Evolutionary conservation across 1,140 invertebrate species (phyloP).

Genomic region (Lepidotrigona ventralis): DNA sequence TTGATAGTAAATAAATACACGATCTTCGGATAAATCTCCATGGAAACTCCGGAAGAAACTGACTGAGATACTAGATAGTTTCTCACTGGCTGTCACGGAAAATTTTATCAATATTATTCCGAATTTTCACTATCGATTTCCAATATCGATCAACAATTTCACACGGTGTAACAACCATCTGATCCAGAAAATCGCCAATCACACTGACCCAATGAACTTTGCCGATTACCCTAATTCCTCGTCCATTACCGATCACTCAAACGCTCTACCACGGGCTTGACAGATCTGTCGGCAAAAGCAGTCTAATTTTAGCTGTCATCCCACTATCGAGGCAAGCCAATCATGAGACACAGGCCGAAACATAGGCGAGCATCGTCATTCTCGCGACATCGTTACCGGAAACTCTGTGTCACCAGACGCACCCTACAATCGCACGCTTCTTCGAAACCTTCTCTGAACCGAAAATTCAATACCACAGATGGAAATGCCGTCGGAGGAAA

Average conservation of each 20-base stretch:
- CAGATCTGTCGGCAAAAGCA: constrained; percentile 43
- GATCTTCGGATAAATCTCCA: neutral
- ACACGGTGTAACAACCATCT: no score
- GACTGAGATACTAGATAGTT: neutral
- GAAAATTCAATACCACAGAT: neutral
- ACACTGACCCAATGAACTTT: constrained; percentile 11
- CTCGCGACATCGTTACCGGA: constrained; percentile 29
- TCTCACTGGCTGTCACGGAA: constrained; percentile 5
- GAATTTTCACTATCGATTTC: neutral
- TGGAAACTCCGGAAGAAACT: neutral
- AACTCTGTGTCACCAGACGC: constrained; percentile 14
- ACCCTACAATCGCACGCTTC: no score
- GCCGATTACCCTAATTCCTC: constrained; percentile 7
- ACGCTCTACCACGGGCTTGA: constrained; percentile 26
- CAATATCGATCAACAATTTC: neutral
- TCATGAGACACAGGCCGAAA: neutral
- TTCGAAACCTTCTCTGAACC: no score
- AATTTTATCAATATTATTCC: neutral
- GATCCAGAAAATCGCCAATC: neutral
- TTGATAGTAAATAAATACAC: constrained; percentile 41
- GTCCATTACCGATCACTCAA: constrained; percentile 23
- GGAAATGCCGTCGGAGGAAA: no score
- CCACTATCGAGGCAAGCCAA: constrained; percentile 42
- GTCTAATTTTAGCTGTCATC: constrained; percentile 57
- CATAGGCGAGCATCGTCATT: constrained; percentile 7